phyloP scores from a whole-genome alignment of 2,113 vertebrate genomes.

The Carassius carassius region DNA sequence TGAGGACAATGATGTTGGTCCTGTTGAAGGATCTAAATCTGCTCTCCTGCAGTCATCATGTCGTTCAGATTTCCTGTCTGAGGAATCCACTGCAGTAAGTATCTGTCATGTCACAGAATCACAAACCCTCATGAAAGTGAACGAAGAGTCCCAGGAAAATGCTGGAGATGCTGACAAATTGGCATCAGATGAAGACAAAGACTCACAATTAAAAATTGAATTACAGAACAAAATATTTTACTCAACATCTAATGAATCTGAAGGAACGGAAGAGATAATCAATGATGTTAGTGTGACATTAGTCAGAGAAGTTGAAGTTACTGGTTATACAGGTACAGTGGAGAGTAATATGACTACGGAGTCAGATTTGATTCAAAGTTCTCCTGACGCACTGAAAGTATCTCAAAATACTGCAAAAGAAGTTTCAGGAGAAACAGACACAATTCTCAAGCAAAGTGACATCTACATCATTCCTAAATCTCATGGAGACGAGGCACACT shows the following conservation, averaged over 20 bases:
- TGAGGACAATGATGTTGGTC: background rate
- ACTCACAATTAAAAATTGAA: background rate
- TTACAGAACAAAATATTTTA: background rate
- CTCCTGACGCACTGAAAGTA: background rate
- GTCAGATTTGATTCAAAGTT: background rate
- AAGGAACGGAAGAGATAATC: background rate
- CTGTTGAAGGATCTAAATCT: background rate
- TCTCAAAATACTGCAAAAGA: background rate
- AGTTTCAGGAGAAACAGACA: too few relatives aligned
- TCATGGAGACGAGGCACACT: too few relatives aligned
- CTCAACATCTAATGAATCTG: background rate
- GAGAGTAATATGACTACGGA: background rate
- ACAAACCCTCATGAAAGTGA: too few relatives aligned
- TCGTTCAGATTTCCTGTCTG: too few relatives aligned
- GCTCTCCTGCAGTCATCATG: too few relatives aligned
- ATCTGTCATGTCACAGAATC: too few relatives aligned
- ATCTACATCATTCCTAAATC: too few relatives aligned
- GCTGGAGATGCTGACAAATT: too few relatives aligned
- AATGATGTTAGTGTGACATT: background rate
- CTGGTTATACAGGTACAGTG: background rate
- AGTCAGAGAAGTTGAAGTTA: background rate
- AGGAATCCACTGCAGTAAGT: too few relatives aligned
- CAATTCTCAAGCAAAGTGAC: background rate
- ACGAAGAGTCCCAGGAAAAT: too few relatives aligned
- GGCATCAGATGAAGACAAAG: too few relatives aligned